Conservation (phyloP, 2,888 invertebrate genomes). For the Dolichomitus sp. region DNA sequence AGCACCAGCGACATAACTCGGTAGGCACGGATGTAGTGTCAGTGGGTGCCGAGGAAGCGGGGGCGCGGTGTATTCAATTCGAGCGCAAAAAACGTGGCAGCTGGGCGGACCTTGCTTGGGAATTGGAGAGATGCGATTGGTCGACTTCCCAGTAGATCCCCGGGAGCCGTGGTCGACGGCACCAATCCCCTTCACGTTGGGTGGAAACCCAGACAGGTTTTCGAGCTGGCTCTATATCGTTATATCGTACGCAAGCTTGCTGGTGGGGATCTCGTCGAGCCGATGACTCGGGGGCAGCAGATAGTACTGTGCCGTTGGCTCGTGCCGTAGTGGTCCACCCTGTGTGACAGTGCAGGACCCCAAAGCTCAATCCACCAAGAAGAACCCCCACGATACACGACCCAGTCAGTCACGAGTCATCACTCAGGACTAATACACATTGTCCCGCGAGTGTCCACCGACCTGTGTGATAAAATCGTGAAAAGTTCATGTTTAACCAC, state of each 20-base stretch:
- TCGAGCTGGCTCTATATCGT: conserved; percentile 57
- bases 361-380: conserved; percentile 69
- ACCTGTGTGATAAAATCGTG: conserved; percentile 16
- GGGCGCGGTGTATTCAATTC: conserved; percentile 81
- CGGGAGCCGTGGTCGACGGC: conserved; percentile 64
- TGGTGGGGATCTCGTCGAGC: conserved; percentile 80
- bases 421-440: conserved; percentile 51
- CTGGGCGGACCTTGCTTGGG: conserved; percentile 75
- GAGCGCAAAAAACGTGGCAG: conserved; percentile 79
- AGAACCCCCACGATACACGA: conserved; percentile 41
- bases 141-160: conserved; percentile 61
- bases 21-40: conserved; percentile 41
- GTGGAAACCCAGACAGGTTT: conserved; percentile 82
- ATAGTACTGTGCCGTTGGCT: conserved; percentile 86
- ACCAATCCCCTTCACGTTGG: conserved; percentile 80
- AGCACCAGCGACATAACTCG: conserved; percentile 34
- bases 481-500: background rate
- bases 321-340: conserved; percentile 82
- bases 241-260: conserved; percentile 33
- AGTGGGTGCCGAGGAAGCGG: conserved; percentile 71
- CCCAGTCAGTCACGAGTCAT: conserved; percentile 62
- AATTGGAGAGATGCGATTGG: conserved; percentile 65
- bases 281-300: conserved; percentile 79
- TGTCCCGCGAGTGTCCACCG: conserved; percentile 20
- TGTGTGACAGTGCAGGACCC: conserved; percentile 76